A percentile compares a stretch with the other conserved stretches of the same genome.
Evolutionary conservation across 2,113 vertebrate genomes (phyloP).

Genomic region (Oncorhynchus tshawytscha): DNA sequence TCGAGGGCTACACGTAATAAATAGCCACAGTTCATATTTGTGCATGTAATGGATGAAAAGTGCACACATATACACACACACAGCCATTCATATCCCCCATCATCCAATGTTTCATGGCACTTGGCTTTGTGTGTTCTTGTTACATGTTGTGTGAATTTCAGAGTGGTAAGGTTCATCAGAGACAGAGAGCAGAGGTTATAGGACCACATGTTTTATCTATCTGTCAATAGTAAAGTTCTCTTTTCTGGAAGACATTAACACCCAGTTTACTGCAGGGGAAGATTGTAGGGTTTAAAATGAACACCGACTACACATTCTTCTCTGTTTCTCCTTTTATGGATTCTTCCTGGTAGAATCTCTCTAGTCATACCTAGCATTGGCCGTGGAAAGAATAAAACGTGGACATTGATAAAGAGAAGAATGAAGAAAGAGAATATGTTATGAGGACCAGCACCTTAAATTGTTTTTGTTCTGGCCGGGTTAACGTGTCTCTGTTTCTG

Average conservation of each 20-base stretch:
- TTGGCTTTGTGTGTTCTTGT: neutral
- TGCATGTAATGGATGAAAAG: neutral
- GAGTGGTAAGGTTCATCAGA: neutral
- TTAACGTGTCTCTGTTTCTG: neutral
- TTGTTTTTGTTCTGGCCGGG: neutral
- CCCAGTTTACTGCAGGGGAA: slow-evolving; percentile 13
- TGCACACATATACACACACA: neutral
- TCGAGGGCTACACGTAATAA: neutral
- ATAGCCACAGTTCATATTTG: neutral
- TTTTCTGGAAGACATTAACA: slow-evolving; percentile 28
- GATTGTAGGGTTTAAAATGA: slow-evolving; percentile 3
- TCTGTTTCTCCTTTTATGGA: slow-evolving; percentile 2
- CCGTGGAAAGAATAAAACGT: neutral
- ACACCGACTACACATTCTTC: slow-evolving; percentile 10
- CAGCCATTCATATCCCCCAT: neutral
- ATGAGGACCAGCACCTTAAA: neutral
- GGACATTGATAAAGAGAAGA: neutral
- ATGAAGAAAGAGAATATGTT: neutral
- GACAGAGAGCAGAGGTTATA: neutral
- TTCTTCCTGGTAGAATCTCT: slow-evolving; percentile 17
- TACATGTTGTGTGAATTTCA: neutral
- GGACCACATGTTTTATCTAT: slow-evolving; percentile 8
- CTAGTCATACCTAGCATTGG: neutral
- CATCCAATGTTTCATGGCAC: neutral
- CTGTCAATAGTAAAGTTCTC: neutral